Evolutionary conservation across 2,797 vertebrate genomes (phyloP).

Genomic region (Caiman crocodilus): DNA sequence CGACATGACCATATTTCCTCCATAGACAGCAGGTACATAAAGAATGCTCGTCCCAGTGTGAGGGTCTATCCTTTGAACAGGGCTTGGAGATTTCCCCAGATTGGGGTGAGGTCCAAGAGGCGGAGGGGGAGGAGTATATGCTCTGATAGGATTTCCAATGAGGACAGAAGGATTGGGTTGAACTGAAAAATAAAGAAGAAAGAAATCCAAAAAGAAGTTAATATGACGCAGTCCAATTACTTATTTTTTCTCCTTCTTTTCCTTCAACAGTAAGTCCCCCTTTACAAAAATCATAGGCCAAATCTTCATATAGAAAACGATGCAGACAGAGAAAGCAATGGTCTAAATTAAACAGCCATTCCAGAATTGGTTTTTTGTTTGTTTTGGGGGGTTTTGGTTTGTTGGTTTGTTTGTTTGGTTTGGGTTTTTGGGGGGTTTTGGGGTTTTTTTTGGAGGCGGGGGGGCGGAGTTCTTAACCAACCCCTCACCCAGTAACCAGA

Average conservation of each 20-base stretch:
- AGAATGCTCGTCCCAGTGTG: conserved; percentile 98
- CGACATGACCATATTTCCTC: conserved; percentile 99
- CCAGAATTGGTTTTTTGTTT: neutral
- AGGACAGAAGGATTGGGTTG: conserved; percentile 94
- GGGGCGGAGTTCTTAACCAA: too few species aligned
- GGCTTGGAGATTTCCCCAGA: conserved; percentile 97
- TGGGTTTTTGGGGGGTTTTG: too few species aligned
- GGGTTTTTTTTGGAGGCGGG: too few species aligned
- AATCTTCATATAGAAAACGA: neutral
- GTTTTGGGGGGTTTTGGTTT: too few species aligned
- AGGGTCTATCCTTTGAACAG: conserved; percentile 97
- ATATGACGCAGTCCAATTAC: neutral
- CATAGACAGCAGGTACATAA: conserved; percentile 98
- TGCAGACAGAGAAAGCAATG: neutral
- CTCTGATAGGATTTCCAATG: conserved; percentile 97
- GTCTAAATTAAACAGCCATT: neutral
- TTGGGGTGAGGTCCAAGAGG: conserved; percentile 90
- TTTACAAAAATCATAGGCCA: neutral
- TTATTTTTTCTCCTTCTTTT: neutral
- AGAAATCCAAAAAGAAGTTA: neutral
- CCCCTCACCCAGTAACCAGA: neutral
- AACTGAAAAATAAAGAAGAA: conserved; percentile 83
- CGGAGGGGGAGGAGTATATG: conserved; percentile 94
- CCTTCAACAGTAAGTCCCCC: neutral
- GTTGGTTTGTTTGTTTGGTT: too few species aligned